These are phyloP conservation scores for Neuroscelio doddi DNA, from an alignment of 2,888 invertebrate genomes.

Conservation along the genomic window DNA sequence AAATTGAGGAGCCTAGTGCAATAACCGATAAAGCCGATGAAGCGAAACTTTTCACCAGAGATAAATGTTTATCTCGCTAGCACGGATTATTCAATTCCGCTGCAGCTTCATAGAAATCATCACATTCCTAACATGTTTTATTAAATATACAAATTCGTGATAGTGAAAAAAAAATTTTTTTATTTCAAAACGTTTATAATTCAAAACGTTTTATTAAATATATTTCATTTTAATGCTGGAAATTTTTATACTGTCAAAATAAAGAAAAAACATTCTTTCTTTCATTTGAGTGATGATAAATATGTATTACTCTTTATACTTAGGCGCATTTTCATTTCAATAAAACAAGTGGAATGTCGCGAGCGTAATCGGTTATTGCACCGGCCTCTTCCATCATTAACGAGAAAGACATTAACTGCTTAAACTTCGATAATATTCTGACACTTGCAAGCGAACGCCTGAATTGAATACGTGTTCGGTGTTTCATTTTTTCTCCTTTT, in stretches of 20 bases:
- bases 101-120: conserved; percentile 32
- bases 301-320: conserved; percentile 38
- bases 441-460: conserved; percentile 16
- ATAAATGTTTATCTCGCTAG: conserved; percentile 46
- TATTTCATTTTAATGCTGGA: too few relatives aligned
- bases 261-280: too few relatives aligned
- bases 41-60: conserved; percentile 44
- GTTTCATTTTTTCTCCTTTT: not conserved
- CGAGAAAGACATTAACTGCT: conserved; percentile 45
- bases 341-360: conserved; percentile 45
- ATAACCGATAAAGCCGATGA: conserved; percentile 46
- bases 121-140: too few relatives aligned
- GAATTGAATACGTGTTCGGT: conserved; percentile 16
- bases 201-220: too few relatives aligned
- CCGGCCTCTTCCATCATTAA: conserved; percentile 46
- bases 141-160: too few relatives aligned
- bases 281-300: too few relatives aligned
- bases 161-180: too few relatives aligned
- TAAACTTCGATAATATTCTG: conserved; percentile 46
- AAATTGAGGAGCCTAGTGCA: conserved; percentile 48
- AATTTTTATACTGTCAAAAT: too few relatives aligned
- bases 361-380: conserved; percentile 48
- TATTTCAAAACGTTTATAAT: too few relatives aligned
- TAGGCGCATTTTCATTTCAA: conserved; percentile 43
- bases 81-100: conserved; percentile 43